These are phyloP conservation scores for Micromesistius poutassou DNA, from an alignment of 2,797 vertebrate species.

Conservation along the genomic window DNA sequence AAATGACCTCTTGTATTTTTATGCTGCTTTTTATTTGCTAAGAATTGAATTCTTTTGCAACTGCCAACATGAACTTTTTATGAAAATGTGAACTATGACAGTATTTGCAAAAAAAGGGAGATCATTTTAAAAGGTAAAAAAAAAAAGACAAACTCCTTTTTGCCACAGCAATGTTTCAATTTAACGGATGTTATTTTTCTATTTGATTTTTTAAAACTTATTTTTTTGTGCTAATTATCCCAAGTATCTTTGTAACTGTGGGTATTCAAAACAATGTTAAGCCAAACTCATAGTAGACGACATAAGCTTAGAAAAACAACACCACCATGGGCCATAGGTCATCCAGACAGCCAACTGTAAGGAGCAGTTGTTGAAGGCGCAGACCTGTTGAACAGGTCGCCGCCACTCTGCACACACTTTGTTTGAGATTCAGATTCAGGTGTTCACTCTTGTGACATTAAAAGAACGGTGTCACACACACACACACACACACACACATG, in stretches of 20 bases:
- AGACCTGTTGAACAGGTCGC: constrained; percentile 68
- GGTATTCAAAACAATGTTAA: constrained; percentile 53
- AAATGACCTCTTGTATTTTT: constrained; percentile 88
- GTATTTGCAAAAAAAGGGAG: constrained; percentile 84
- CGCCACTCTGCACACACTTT: constrained; percentile 26
- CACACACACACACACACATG: constrained; percentile 6
- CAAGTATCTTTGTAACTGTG: constrained; percentile 77
- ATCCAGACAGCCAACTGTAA: constrained; percentile 30
- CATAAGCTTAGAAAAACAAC: constrained; percentile 50
- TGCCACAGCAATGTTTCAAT: constrained; percentile 77
- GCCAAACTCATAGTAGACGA: constrained; percentile 34
- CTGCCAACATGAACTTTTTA: constrained; percentile 84
- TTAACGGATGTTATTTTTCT: constrained; percentile 82
- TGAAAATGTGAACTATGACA: constrained; percentile 82
- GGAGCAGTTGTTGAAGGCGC: constrained; percentile 48
- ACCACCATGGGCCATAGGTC: constrained; percentile 55
- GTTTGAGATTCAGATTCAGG: constrained; percentile 51
- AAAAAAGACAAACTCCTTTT: constrained; percentile 66
- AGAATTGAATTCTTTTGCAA: constrained; percentile 85
- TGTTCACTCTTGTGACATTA: constrained; percentile 48
- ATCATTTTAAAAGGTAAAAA: constrained; percentile 74
- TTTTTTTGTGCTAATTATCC: constrained; percentile 78
- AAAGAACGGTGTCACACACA: constrained; percentile 11
- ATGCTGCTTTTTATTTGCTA: constrained; percentile 88
- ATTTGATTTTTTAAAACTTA: constrained; percentile 77